Conservation (phyloP, 2,888 invertebrate species). For the Abscondita cerata region DNA sequence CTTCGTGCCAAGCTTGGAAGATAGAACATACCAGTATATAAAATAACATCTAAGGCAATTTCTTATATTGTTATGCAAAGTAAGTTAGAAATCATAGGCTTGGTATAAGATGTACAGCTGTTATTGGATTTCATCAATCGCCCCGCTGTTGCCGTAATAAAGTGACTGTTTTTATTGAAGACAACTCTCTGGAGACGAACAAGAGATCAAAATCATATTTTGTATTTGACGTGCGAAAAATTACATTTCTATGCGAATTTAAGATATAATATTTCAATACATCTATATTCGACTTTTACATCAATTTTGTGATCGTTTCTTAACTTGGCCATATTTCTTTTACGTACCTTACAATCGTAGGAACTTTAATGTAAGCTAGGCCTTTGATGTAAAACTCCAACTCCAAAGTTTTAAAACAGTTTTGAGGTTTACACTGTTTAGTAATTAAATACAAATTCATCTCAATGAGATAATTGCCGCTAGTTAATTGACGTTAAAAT, state of each 20-base stretch:
- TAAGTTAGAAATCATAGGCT: conserved; percentile 54
- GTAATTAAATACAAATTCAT: no score
- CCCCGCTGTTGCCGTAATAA: conserved; percentile 54
- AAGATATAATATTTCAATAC: conserved; percentile 51
- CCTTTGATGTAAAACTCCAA: no score
- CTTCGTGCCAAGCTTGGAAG: conserved; percentile 15
- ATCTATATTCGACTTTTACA: conserved; percentile 27
- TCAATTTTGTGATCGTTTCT: conserved; percentile 17
- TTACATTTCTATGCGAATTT: conserved; percentile 55
- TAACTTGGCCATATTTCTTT: neutral
- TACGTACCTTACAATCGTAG: neutral
- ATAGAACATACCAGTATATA: conserved; percentile 29
- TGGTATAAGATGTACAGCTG: conserved; percentile 53
- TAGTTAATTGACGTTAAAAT: no score
- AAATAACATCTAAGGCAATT: conserved; percentile 25
- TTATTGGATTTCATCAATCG: conserved; percentile 57
- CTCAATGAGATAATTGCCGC: no score
- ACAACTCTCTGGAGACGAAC: conserved; percentile 51
- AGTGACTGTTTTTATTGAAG: conserved; percentile 56
- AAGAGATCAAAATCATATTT: conserved; percentile 57
- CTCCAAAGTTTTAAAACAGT: no score
- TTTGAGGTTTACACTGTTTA: no score
- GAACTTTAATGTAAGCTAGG: no score
- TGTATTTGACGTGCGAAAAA: conserved; percentile 55
- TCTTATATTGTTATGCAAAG: conserved; percentile 49